These are phyloP conservation scores for Smithornis capensis DNA, from an alignment of 2,113 vertebrate genomes.

Conservation along the genomic window DNA sequence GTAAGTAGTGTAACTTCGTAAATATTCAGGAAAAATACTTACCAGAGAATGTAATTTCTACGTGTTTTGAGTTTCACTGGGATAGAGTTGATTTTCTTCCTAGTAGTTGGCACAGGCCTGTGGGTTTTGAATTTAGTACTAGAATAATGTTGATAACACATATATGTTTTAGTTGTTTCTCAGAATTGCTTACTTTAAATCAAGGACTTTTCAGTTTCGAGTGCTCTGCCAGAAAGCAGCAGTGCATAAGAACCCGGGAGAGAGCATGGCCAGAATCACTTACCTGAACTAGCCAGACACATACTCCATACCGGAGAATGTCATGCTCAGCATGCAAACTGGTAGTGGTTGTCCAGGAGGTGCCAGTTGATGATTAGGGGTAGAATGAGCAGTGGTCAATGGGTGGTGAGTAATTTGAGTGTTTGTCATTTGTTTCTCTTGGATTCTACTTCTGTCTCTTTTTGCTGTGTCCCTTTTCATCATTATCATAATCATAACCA, in stretches of 20 bases:
- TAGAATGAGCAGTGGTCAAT: not conserved
- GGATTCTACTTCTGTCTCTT: not conserved
- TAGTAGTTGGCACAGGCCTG: not conserved
- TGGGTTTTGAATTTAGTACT: not conserved
- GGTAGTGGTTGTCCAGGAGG: not conserved
- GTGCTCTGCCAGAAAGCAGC: not conserved
- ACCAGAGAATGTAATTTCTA: not conserved
- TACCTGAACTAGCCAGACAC: not conserved
- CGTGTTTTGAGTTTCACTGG: not conserved
- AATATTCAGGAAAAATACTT: not conserved
- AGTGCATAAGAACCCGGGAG: not conserved
- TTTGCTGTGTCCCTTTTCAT: not conserved
- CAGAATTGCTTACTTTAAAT: fast-evolving
- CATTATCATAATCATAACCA: not conserved
- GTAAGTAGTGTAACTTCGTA: not conserved
- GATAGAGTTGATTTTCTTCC: not conserved
- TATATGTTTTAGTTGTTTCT: fast-evolving
- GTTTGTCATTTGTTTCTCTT: fast-evolving
- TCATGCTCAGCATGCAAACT: not conserved
- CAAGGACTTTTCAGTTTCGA: not conserved
- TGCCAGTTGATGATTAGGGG: not conserved
- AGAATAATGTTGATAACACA: not conserved
- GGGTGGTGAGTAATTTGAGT: fast-evolving
- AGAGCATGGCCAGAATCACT: fast-evolving
- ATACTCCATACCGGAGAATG: not conserved